Conservation (phyloP, 1,140 invertebrate species). For the Drosophila ananassae region DNA sequence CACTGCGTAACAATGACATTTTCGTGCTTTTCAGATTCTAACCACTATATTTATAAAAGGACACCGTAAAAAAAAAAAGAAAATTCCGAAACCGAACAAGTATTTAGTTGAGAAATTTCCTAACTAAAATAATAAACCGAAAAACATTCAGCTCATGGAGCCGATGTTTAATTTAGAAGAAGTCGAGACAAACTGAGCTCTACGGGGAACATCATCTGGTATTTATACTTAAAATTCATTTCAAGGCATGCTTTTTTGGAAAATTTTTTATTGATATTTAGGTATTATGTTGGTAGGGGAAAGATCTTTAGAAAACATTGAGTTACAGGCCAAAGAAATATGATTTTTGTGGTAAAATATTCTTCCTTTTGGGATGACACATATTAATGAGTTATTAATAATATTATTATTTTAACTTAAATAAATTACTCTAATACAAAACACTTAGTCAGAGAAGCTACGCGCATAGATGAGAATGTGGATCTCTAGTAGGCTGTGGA, state of each 20-base stretch:
- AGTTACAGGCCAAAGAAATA: too few relatives aligned
- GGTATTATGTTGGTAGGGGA: too few relatives aligned
- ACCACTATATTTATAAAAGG: background rate
- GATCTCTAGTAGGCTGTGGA: background rate
- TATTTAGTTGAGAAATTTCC: background rate
- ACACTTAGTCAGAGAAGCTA: too few relatives aligned
- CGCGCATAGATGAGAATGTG: too few relatives aligned
- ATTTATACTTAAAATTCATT: background rate
- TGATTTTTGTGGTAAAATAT: too few relatives aligned
- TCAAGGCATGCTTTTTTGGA: conserved; percentile 6
- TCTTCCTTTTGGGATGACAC: too few relatives aligned
- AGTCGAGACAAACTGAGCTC: conserved; percentile 5
- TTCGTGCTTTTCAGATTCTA: background rate
- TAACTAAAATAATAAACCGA: conserved; percentile 13
- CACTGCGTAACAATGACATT: conserved; percentile 24
- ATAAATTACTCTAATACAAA: too few relatives aligned
- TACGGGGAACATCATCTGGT: background rate
- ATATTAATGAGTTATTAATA: too few relatives aligned
- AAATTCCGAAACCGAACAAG: conserved; percentile 20
- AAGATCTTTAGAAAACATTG: too few relatives aligned
- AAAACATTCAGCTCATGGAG: conserved; percentile 15
- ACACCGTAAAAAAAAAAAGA: background rate
- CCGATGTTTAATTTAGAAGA: conserved; percentile 22
- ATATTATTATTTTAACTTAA: too few relatives aligned
- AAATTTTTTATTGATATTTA: background rate